phyloP scores from a whole-genome alignment of 2,888 invertebrate species.

The Tipula helvola region DNA sequence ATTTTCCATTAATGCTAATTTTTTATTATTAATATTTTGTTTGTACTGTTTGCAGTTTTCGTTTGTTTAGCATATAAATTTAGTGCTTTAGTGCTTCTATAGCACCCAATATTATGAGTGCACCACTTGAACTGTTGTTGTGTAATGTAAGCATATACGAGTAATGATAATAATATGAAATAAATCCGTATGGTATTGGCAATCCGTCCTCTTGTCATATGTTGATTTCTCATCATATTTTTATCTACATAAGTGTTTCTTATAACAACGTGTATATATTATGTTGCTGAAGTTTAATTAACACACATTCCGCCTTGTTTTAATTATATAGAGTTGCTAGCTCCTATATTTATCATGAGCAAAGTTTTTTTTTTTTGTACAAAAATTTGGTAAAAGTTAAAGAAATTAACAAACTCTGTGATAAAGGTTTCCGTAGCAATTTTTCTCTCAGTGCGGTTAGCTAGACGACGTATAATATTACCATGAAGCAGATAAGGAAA shows the following conservation, averaged over 20 bases:
- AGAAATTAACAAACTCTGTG: background rate
- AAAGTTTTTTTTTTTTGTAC: background rate
- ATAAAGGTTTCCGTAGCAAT: background rate
- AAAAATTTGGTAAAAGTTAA: background rate
- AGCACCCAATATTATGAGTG: background rate
- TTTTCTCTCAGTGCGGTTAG: background rate
- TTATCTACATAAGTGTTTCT: no score
- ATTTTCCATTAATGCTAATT: background rate
- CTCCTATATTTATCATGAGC: background rate
- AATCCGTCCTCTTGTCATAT: background rate
- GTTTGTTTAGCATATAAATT: background rate
- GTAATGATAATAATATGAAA: background rate
- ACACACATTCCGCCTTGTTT: no score
- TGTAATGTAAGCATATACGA: background rate
- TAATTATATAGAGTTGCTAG: no score
- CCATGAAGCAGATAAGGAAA: background rate
- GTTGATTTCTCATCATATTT: background rate
- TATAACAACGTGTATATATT: no score
- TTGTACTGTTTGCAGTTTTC: background rate
- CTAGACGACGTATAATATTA: background rate
- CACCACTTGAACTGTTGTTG: background rate
- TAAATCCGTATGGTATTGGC: background rate
- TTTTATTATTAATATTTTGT: background rate
- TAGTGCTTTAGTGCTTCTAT: background rate
- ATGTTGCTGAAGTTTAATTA: background rate